Evolutionary conservation across 2,888 invertebrate species (phyloP).

Genomic region (Philhelius pedissequus): DNA sequence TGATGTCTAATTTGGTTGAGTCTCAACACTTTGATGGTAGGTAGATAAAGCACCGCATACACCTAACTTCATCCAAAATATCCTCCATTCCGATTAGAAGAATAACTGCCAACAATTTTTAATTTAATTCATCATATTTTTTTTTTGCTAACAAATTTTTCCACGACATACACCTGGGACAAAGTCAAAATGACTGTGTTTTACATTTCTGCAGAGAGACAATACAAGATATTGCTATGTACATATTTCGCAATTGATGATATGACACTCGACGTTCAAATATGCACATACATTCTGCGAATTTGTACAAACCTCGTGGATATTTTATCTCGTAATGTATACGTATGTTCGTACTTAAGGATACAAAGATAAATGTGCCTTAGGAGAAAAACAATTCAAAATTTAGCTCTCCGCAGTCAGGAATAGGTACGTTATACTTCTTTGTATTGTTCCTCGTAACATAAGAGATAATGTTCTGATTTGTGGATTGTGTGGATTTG

Average conservation of each 20-base stretch:
- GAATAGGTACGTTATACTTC: not conserved
- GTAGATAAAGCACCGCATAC: not conserved
- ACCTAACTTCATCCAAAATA: too few species aligned
- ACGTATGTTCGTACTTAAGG: too few species aligned
- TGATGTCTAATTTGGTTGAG: not conserved
- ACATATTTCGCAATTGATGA: not conserved
- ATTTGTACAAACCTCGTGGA: too few species aligned
- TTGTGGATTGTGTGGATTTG: not conserved
- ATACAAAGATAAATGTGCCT: not conserved
- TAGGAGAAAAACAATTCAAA: not conserved
- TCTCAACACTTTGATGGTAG: not conserved
- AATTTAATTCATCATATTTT: not conserved
- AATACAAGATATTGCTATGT: not conserved
- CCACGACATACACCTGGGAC: constrained; percentile 5
- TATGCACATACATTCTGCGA: too few species aligned
- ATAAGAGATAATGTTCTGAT: not conserved
- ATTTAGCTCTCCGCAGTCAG: not conserved
- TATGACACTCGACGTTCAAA: not conserved
- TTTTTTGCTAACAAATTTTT: not conserved
- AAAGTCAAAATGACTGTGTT: not conserved
- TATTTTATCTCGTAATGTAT: too few species aligned
- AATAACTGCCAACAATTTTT: not conserved
- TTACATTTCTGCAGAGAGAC: not conserved
- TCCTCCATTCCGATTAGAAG: not conserved
- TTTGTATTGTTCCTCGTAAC: not conserved